A percentile compares a stretch with the other conserved stretches of the same genome.
Conservation (phyloP, 2,888 invertebrate genomes). For the Anorthoa munda region DNA sequence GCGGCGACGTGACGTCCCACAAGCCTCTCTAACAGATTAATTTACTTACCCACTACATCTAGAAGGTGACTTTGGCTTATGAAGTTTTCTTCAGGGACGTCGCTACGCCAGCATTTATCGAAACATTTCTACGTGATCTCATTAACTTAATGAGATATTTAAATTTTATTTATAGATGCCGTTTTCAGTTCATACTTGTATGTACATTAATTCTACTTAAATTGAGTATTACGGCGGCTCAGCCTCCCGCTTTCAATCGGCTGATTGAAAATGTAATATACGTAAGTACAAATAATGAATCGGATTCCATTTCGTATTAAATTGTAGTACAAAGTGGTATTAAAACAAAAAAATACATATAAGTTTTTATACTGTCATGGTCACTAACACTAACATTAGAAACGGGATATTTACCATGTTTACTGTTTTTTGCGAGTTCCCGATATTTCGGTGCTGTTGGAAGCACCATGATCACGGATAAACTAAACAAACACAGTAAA, state of each 20-base stretch:
- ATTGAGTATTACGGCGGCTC: slow-evolving; percentile 21
- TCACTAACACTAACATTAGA: too few species aligned
- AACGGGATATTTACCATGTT: too few species aligned
- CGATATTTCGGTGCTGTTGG: too few species aligned
- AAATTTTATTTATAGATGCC: slow-evolving; percentile 2
- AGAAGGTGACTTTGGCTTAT: slow-evolving; percentile 53
- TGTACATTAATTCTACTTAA: slow-evolving; percentile 15
- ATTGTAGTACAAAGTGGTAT: slow-evolving; percentile 29
- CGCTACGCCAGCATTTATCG: slow-evolving; percentile 17
- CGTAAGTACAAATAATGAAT: slow-evolving; percentile 14
- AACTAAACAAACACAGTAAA: too few species aligned
- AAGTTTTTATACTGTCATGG: too few species aligned
- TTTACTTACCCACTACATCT: slow-evolving; percentile 58
- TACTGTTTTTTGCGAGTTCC: too few species aligned
- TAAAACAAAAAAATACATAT: slow-evolving; percentile 54
- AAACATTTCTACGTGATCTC: slow-evolving; percentile 28
- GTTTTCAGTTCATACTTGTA: neutral
- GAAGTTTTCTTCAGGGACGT: slow-evolving; percentile 15
- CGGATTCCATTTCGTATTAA: slow-evolving; percentile 25
- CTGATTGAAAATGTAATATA: slow-evolving; percentile 34
- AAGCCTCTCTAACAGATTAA: slow-evolving; percentile 70
- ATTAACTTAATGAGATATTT: slow-evolving; percentile 14
- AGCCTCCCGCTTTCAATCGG: slow-evolving; percentile 20
- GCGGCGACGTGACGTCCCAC: slow-evolving; percentile 49
- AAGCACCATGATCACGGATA: too few species aligned